Evolutionary conservation across 2,888 invertebrate genomes (phyloP).

Genomic region (Oxystoma pomonae): DNA sequence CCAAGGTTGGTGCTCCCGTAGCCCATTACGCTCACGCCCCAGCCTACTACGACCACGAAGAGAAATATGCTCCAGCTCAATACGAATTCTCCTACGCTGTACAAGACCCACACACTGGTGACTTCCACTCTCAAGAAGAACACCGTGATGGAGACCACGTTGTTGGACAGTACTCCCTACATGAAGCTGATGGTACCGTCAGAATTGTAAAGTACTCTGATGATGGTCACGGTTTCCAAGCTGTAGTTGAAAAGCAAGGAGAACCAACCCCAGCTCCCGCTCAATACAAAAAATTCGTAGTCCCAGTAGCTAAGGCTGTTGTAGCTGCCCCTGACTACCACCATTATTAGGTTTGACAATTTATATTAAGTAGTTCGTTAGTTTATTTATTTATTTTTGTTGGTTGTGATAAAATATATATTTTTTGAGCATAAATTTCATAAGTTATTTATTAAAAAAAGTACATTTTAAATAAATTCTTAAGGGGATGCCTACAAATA

Average conservation of each 20-base stretch:
- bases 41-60: slow-evolving; percentile 8
- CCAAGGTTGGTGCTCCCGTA: slow-evolving; percentile 13
- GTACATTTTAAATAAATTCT: too few species aligned
- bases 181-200: slow-evolving; percentile 55
- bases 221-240: slow-evolving; percentile 54
- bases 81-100: slow-evolving; percentile 57
- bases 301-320: slow-evolving; percentile 1
- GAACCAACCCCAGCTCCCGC: slow-evolving; percentile 39
- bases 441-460: too few species aligned
- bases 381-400: background rate
- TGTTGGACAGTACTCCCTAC: slow-evolving; percentile 54
- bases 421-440: too few species aligned
- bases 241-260: slow-evolving; percentile 45
- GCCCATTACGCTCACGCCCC: slow-evolving; percentile 12
- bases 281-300: slow-evolving; percentile 19
- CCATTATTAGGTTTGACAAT: slow-evolving; percentile 23
- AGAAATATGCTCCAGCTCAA: slow-evolving; percentile 48
- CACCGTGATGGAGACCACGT: slow-evolving; percentile 54
- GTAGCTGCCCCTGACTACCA: slow-evolving; percentile 1
- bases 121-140: slow-evolving; percentile 54
- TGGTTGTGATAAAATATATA: background rate
- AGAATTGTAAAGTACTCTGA: slow-evolving; percentile 56
- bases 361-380: background rate
- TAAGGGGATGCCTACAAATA: too few species aligned
- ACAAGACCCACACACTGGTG: slow-evolving; percentile 55